Base-by-base conservation (phyloP, 1,140 invertebrate genomes). In the Drosophila athabasca region DNA sequence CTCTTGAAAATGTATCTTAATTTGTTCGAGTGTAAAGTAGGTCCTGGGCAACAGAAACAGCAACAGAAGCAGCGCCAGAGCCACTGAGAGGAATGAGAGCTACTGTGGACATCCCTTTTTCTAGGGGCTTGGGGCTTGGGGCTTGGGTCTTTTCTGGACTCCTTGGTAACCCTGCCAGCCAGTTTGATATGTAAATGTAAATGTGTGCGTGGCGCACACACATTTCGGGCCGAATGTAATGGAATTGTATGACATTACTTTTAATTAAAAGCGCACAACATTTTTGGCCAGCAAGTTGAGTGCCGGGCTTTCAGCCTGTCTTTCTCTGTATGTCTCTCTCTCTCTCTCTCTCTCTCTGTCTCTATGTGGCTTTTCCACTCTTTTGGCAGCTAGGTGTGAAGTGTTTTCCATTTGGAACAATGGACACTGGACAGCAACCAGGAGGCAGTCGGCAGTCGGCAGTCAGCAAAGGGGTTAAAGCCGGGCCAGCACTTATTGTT, bases 211-310 rank as follows among this genome's bases (percentile, higher is more conserved):
- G 17, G 17, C 17, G 76, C 77, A 71, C 76, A 83, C 82, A 90
- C 79, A 87, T 90, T 90, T 81, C 41, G 82, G 82, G 74, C 66
- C 78, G 76, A 83, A 70, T 72, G 70, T 90, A 90, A 90, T 90
- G 82, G 77, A 84, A 90, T 88, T 90, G 87, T 90, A 79, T 90
- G 88, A 90, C 88, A 90, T 90, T 90, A 90, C 88, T 90, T 90
- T 90, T 90, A 90, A 90, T 90, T 90, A 90, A 90, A 90, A 81
- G 88, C 81, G 88, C 77, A 90, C 83, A 90, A 83, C 88, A 82
- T 76, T 81, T 90, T 90, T 90, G 76, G 76, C 76, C 74, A 73
- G 76, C 71, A 58, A 52, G 61, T 76, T 76, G 80, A 84, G 79
- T 83, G 75, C 59, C 65, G 46, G 60, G 61, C 61, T 66, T 71